Percentiles rank a stretch among this genome's conserved stretches.
Evolutionary conservation across 2,113 vertebrate species (phyloP).

Genomic region (Trinectes maculatus): DNA sequence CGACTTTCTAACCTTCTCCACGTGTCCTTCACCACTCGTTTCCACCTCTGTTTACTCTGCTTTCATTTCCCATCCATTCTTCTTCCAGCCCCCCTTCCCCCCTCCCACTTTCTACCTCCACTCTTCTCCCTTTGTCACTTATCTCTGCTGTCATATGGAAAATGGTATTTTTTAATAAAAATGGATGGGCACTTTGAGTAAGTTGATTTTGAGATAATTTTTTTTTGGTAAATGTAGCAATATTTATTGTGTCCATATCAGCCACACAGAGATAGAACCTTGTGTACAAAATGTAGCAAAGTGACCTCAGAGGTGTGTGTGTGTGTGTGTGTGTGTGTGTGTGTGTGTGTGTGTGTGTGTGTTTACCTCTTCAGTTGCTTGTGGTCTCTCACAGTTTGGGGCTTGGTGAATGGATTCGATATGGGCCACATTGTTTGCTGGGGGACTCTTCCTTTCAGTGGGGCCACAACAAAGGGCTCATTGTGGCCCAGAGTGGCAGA

Average conservation of each 20-base stretch:
- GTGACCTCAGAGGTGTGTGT: slow-evolving; percentile 35
- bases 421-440: slow-evolving; percentile 69
- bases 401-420: slow-evolving; percentile 71
- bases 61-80: neutral
- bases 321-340: slow-evolving; percentile 33
- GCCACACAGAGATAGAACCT: slow-evolving; percentile 20
- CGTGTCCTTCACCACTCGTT: neutral
- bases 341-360: slow-evolving; percentile 33
- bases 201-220: slow-evolving; percentile 1
- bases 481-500: slow-evolving; percentile 70
- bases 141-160: neutral
- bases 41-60: slow-evolving; percentile 12
- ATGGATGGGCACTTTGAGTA: neutral
- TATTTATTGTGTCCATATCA: neutral
- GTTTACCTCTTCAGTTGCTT: slow-evolving; percentile 41
- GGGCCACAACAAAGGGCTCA: slow-evolving; percentile 72
- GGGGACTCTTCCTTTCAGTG: slow-evolving; percentile 71
- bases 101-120: neutral
- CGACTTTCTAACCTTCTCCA: slow-evolving; percentile 11
- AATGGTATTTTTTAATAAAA: neutral
- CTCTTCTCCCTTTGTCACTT: neutral
- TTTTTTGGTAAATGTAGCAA: neutral
- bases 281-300: slow-evolving; percentile 31
- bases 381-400: slow-evolving; percentile 35
- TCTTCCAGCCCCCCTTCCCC: neutral